Evolutionary conservation across 2,888 invertebrate genomes (phyloP), one percentile per base, ranked within the genome.

Genomic region (Rhagium mordax): DNA sequence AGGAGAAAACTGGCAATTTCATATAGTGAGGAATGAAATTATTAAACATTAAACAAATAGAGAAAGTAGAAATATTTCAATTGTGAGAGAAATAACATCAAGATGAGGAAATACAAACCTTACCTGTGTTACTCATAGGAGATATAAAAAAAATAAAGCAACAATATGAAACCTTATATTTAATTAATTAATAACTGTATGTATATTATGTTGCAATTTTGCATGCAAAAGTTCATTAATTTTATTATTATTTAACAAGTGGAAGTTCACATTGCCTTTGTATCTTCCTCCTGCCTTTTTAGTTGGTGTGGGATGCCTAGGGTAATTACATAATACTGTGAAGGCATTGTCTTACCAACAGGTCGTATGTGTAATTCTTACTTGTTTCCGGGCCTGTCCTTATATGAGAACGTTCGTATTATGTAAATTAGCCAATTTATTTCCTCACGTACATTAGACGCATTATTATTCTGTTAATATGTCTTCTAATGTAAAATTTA

Each of bases 381-480:
- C 5, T 21, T 47, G 20, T 61, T 61, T 61, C 61, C 41, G 41
- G 41, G 21, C 18, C 7, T 20, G 48, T 61, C 41, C 15, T 21
- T 61, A 61, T 61, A 47, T 61, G 61, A 15, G 61, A 61, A 61
- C 47, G 18, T 61, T 61, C 13, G 48, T 61, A 47, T 61, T 61
- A 61, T 61, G 61, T 61, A 61, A 61, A 61, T 61, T 59, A 10
- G 18, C 3, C 18, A 60, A 27, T 15, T 41, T 16, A 51, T 20
- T 59, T 59, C 15, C 61, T 21, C 47, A 21, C 15, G 24, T 18
- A 20, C 61, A 21, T 18, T 61, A 41, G 21, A 13, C 61, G 20
- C 18, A 51, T 51, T 51, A 51, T 48, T n/a, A 20, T 15, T 20
- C 15, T 61, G 24, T 47, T 61, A 60, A 60, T 27, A 5, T 49